Evolutionary conservation across 2,888 invertebrate species (phyloP), one percentile per base, ranked within the genome.

Genomic region (Morpho achilles): DNA sequence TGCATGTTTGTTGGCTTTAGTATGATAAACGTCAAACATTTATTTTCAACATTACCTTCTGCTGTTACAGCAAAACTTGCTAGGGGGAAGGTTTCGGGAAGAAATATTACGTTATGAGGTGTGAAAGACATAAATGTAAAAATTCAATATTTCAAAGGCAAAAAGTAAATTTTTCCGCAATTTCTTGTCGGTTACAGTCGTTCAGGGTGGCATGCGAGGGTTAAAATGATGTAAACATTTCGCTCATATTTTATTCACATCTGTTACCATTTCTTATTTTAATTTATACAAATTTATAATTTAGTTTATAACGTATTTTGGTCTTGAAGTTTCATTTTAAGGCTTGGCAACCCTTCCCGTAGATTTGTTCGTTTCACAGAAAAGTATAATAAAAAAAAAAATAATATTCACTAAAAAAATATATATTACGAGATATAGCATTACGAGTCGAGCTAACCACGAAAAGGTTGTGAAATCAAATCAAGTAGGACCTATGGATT

Each of bases 21-120:
- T 60, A 71, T 87, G 85, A 89, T 82, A 84, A 90, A 82, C 74
- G 81, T 80, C 80, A 83, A 87, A 87, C 87, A 89, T 89, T 88
- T 87, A 89, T 88, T 89, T 83, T 82, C 83, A 84, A 85, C 84
- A 87, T 86, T 84, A 75, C 53, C 53, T 54, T 41, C 80, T 72
- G 72, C 77, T 85, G 86, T 84, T 84, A 83, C 81, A 77, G 84
- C 42, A 84, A 84, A 87, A 84, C 80, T 85, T 85, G 75, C 75
- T 69, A 75, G 76, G 76, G 80, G 77, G 81, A 78, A 77, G 72
- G 69, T 76, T 73, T 74, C 78, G 69, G 75, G 69, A 79, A 86
- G 84, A 89, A 86, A 87, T 88, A 89, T 89, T 88, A 87, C 87
- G 87, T 87, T 88, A 89, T 90, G 90, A 89, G 88, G 88, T 89